Base-by-base conservation (phyloP, 2,888 invertebrate species). In the Epistrophe grossulariae region DNA sequence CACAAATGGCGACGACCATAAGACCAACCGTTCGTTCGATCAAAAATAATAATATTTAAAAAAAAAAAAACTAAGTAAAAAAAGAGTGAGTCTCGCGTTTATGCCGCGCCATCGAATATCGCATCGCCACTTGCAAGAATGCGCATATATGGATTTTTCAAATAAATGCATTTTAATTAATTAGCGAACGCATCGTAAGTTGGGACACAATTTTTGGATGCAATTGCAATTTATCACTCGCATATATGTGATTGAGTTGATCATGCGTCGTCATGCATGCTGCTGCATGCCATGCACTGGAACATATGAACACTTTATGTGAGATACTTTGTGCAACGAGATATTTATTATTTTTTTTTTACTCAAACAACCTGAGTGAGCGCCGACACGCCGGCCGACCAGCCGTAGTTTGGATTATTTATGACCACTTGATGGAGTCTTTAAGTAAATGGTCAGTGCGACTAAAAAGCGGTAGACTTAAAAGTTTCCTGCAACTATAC, bases 131-230 rank as follows among this genome's bases (percentile, higher is more conserved):
- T 87, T 72, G 64, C 71, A 66, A 70, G 70, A 76, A 76, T 76
- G 71, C 70, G 71, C 70, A 40, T 70, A 70, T 77, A 87, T 76
- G 87, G 76, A 87, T 87, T 87, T 87, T 87, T 83, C 79, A 87
- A 87, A 87, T 83, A 87, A 87, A 87, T 87, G 87, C 83, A 83
- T 87, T 87, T 87, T 87, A 83, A 87, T 87, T 87, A 87, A 87
- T 87, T 87, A 83, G 79, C 62, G 72, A 79, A 87, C 79, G 87
- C 87, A 87, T 83, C 87, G 87, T 48, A 87, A 79, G 71, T 68
- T 71, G 83, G 87, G 72, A 87, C 83, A 87, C 83, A 87, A 83
- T 83, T 87, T 87, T 76, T 52, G 87, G 83, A 79, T 60, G 83
- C 87, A 87, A 87, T 87, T 87, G 87, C 87, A 83, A 83, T 87